Conservation (phyloP, 2,113 vertebrate genomes). For the Pungitius pungitius region DNA sequence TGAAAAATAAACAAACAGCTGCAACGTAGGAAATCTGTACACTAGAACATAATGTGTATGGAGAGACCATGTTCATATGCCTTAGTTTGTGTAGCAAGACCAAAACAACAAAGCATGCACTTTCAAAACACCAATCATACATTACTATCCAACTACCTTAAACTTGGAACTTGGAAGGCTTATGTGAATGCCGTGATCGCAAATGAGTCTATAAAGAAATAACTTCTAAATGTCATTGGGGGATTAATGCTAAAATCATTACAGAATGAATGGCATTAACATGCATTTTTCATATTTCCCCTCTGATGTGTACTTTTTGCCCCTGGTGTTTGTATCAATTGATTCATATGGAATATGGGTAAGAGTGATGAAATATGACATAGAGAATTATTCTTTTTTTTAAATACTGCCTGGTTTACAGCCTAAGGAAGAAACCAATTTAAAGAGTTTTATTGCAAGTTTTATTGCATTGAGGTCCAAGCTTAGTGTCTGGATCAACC, state of each 20-base stretch:
- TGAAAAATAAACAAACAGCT: constrained; percentile 46
- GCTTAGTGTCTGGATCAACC: background rate
- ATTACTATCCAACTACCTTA: background rate
- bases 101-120: background rate
- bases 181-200: background rate
- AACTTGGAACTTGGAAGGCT: too few relatives aligned
- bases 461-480: too few relatives aligned
- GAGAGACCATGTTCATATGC: background rate
- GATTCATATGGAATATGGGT: background rate
- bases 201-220: background rate
- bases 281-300: background rate
- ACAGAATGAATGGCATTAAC: background rate
- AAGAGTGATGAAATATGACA: background rate
- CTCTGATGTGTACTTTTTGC: background rate
- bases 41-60: constrained; percentile 11
- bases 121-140: background rate
- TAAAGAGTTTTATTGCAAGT: background rate
- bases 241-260: background rate
- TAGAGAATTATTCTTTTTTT: background rate
- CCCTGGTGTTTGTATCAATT: constrained; percentile 13
- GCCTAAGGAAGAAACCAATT: background rate
- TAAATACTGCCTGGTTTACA: background rate
- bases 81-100: background rate
- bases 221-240: background rate
- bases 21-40: constrained; percentile 43